These are phyloP conservation scores for Ctenochaetus hawaiiensis DNA, from an alignment of 2,797 vertebrate genomes.

Conservation along the genomic window DNA sequence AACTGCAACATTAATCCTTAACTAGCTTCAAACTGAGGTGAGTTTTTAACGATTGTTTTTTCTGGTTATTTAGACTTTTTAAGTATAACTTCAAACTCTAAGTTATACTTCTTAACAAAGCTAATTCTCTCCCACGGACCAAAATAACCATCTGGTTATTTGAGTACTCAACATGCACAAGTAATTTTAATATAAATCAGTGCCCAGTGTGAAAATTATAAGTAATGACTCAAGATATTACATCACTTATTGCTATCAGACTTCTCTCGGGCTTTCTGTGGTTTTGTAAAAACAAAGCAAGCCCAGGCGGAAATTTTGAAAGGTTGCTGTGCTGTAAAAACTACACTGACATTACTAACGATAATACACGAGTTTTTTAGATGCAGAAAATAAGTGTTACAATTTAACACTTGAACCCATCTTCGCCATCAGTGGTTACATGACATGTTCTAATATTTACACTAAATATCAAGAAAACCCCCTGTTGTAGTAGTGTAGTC, in stretches of 20 bases:
- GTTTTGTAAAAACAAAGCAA: slow-evolving; percentile 2
- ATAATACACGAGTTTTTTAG: not conserved
- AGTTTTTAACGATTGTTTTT: no score
- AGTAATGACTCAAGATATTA: slow-evolving; percentile 33
- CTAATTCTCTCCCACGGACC: not conserved
- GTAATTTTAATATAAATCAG: not conserved
- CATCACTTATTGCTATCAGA: slow-evolving; percentile 4
- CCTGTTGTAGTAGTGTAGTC: not conserved
- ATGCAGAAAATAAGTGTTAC: not conserved
- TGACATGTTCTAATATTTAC: not conserved
- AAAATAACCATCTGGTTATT: not conserved
- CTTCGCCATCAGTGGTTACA: not conserved
- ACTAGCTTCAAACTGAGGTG: not conserved
- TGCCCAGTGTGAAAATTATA: not conserved
- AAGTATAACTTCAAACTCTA: no score
- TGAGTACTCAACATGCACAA: not conserved
- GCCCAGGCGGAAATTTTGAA: not conserved
- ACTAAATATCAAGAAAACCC: not conserved
- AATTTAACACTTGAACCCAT: not conserved
- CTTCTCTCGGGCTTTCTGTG: not conserved
- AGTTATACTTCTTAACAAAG: no score
- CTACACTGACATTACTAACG: not conserved
- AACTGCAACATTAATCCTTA: not conserved
- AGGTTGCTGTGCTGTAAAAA: not conserved
- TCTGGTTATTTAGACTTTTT: no score